phyloP scores from a whole-genome alignment of 2,113 vertebrate genomes.

The Etia nguti region DNA sequence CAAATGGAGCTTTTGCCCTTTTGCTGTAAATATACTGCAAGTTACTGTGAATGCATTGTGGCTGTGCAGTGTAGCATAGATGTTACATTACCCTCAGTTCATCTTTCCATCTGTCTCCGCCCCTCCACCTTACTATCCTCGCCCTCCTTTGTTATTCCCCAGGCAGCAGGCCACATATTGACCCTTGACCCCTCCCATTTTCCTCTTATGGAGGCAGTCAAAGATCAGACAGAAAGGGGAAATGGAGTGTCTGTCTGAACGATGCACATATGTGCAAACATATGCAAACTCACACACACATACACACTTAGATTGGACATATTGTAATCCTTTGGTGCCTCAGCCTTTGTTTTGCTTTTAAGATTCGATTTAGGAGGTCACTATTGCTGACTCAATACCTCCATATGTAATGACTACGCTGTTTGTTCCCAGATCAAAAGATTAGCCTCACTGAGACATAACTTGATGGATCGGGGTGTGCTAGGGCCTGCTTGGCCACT shows the following conservation, averaged over 20 bases:
- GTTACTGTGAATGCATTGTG: neutral
- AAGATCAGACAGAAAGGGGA: neutral
- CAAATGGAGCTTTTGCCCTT: neutral
- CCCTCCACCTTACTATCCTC: neutral
- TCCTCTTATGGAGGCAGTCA: neutral
- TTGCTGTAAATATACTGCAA: neutral
- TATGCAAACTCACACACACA: neutral
- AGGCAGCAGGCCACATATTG: slow-evolving; percentile 12
- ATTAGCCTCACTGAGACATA: slow-evolving; percentile 33
- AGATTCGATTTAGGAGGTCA: neutral
- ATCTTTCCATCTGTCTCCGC: neutral
- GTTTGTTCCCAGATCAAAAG: slow-evolving; percentile 51
- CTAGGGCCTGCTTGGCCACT: neutral
- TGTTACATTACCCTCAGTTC: neutral
- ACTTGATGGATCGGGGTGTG: slow-evolving; percentile 41
- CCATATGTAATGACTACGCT: slow-evolving; percentile 28
- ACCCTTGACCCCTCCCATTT: slow-evolving; percentile 21
- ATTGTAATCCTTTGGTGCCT: neutral
- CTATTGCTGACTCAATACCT: slow-evolving; percentile 9
- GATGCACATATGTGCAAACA: neutral
- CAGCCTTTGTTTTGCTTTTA: neutral
- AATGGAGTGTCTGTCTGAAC: neutral
- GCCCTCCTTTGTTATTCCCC: slow-evolving; percentile 1
- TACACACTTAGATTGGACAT: neutral
- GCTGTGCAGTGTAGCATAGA: neutral